Percentiles rank a stretch among this genome's conserved stretches.
Conservation (phyloP, 1,140 invertebrate genomes). For the Apis florea region DNA sequence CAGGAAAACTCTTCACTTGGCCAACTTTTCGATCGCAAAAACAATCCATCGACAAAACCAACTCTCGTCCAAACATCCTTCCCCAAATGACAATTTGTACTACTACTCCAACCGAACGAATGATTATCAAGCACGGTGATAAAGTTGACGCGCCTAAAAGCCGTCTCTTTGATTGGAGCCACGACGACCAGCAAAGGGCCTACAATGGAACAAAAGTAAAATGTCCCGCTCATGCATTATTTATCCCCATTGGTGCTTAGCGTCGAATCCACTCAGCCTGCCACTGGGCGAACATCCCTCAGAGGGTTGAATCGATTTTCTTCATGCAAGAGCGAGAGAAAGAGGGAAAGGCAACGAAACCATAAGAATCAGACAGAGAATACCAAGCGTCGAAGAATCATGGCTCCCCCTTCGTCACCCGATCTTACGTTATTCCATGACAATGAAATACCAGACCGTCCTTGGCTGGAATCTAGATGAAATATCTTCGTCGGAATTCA, state of each 20-base stretch:
- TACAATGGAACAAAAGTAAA: slow-evolving; percentile 12
- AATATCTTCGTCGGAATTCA: slow-evolving; percentile 44
- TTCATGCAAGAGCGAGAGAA: no score
- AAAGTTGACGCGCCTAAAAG: background rate
- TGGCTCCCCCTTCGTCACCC: slow-evolving; percentile 7
- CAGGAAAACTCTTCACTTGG: no score
- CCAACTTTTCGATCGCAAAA: background rate
- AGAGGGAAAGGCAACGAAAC: background rate
- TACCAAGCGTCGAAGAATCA: slow-evolving; percentile 3
- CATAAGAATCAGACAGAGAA: background rate
- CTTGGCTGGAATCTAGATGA: slow-evolving; percentile 58
- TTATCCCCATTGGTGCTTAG: slow-evolving; percentile 7
- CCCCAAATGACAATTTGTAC: background rate
- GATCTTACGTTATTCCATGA: slow-evolving; percentile 51
- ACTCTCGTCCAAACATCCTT: background rate
- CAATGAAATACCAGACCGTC: slow-evolving; percentile 54
- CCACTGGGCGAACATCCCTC: background rate
- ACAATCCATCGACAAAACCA: background rate
- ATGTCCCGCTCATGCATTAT: slow-evolving; percentile 33
- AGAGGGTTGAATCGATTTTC: slow-evolving; percentile 16
- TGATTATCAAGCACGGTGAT: background rate
- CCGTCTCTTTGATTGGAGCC: slow-evolving; percentile 28
- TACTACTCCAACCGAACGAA: no score
- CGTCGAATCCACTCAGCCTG: background rate
- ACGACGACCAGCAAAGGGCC: slow-evolving; percentile 8